These are phyloP conservation scores for Bursaphelenchus okinawaensis DNA, from an alignment of 2,888 invertebrate species.

Conservation along the genomic window DNA sequence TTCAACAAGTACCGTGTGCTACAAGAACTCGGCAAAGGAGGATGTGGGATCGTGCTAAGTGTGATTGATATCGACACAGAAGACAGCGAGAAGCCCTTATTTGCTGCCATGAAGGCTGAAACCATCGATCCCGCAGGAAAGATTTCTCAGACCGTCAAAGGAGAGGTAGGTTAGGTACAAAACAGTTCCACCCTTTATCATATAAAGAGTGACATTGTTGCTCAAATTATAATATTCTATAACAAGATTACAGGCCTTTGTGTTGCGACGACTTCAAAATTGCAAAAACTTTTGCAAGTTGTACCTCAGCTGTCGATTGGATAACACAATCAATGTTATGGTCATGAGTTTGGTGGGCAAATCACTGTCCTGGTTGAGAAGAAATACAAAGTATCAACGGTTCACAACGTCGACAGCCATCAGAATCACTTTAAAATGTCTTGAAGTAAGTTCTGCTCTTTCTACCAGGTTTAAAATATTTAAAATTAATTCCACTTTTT, in stretches of 20 bases:
- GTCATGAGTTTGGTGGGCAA: constrained; percentile 41
- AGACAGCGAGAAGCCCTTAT: neutral
- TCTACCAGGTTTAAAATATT: neutral
- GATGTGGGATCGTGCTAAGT: constrained; percentile 34
- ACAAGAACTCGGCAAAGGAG: constrained; percentile 39
- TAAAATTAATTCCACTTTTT: neutral
- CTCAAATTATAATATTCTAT: neutral
- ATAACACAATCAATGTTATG: constrained; percentile 32
- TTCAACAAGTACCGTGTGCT: constrained; percentile 13
- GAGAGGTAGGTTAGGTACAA: constrained; percentile 7
- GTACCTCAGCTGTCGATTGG: constrained; percentile 18
- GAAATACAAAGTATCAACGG: constrained; percentile 33
- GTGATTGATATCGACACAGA: neutral
- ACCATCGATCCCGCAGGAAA: constrained; percentile 18
- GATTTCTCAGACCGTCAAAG: constrained; percentile 16
- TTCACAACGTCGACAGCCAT: constrained; percentile 42
- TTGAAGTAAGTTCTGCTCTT: constrained; percentile 20
- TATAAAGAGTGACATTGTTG: no score
- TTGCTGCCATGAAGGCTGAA: constrained; percentile 41
- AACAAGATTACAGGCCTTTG: constrained; percentile 28
- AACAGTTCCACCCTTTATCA: neutral
- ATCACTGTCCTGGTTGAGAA: constrained; percentile 39
- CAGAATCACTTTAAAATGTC: constrained; percentile 34
- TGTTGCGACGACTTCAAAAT: constrained; percentile 36
- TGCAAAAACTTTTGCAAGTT: constrained; percentile 37